Base-by-base conservation (phyloP, 1,140 invertebrate species). In the Neomicropteryx cornuta region DNA sequence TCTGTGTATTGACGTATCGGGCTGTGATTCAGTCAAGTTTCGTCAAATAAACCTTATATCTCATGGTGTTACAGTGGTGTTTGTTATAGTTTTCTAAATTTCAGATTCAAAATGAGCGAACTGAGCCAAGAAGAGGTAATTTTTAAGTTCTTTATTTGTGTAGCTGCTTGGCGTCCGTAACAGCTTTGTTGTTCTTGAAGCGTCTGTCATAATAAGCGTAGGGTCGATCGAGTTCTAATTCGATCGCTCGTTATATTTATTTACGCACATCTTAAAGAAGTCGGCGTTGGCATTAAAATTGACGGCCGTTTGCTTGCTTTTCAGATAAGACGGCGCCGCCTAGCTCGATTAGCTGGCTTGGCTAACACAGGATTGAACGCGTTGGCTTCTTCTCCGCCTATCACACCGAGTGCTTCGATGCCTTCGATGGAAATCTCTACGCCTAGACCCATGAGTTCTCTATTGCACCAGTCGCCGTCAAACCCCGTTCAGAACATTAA, bases 121-220 rank as follows among this genome's bases (percentile, higher is more conserved):
- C 62, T 82, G 43, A 81, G 75, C 56, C 80, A 79, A 58, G 81
- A 83, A 61, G 81, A 83, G 73, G 81, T 84, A 59, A 71, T 55
- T 56, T 56, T 36, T 13, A 50, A 43, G 46, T 47, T 49, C 46
- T 60, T 52, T 57, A 59, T 59, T 60, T 50, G 56, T 51, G 51
- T 56, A 50, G 55, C 47, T 49, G 52, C 53, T 54, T 58, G 52
- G 53, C 47, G 51, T 62, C 55, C n/a, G n/a, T n/a, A n/a, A n/a
- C n/a, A n/a, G n/a, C n/a, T n/a, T n/a, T n/a, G n/a, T n/a, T n/a
- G n/a, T n/a, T n/a, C n/a, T n/a, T n/a, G n/a, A n/a, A n/a, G n/a
- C n/a, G n/a, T n/a, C n/a, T n/a, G n/a, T n/a, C n/a, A n/a, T n/a
- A n/a, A n/a, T n/a, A 49, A 56, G 56, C 58, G 58, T 62, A 58